Base-by-base conservation (phyloP, 2,888 invertebrate species). In the Thalpophila matura region DNA sequence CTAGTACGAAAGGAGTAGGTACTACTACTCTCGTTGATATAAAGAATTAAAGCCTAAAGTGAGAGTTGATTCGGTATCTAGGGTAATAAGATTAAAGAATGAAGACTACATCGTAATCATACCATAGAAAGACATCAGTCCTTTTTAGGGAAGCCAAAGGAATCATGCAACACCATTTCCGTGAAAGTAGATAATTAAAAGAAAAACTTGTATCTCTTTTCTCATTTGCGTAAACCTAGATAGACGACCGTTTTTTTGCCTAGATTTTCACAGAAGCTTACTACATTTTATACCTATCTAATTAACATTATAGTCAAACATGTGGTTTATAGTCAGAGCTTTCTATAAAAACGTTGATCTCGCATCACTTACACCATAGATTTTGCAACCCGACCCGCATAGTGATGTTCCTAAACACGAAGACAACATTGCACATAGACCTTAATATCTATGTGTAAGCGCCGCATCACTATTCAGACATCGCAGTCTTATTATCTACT, bases 321-420 rank as follows among this genome's bases (percentile, higher is more conserved):
- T 26, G 1, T 43, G 3, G 29, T 31, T 7, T 9, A 4, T 38
- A 38, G 31, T 14, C 12, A 24, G 24, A 0, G n/a, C 4, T 27
- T 7, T 2, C 1, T 16, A 40, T 2, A 45, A 51, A 64, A 46
- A 40, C 46, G 33, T 12, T 29, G 3, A 14, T 42, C 12, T 62
- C 35, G 27, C 27, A n/a, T 74, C 26, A 53, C 72, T 77, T 77
- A 58, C 54, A 63, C 76, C 62, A 70, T 56, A 62, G 56, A 64
- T 86, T 75, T 77, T 45, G 79, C 74, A 86, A 88, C 58, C 20
- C 71, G 74, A 63, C 77, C 77, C 79, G 84, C 84, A 85, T 85
- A 84, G 77, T 83, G 82, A 83, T 82, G 84, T 75, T 75, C 81
- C 77, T 76, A 75, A 71, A 71, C 46, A 43, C 58, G 61, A 65